These are phyloP conservation scores for Lycaon pictus DNA, from an alignment of 2,113 vertebrate genomes.

Conservation along the genomic window DNA sequence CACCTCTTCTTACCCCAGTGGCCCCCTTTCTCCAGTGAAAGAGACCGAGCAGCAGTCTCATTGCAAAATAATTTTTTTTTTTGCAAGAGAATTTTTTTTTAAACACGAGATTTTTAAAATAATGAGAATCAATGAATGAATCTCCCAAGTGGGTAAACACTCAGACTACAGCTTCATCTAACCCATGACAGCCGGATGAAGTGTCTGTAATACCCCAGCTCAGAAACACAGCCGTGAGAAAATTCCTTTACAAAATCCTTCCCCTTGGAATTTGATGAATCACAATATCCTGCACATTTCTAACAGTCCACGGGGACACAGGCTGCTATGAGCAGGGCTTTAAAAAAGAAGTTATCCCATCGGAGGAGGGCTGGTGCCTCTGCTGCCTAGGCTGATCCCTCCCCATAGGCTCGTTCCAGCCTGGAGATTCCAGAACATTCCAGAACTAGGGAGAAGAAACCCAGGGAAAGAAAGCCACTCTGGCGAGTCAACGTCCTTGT, in stretches of 20 bases:
- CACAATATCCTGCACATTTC: neutral
- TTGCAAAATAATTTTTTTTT: neutral
- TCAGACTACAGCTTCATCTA: neutral
- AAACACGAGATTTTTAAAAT: neutral
- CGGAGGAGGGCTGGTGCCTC: neutral
- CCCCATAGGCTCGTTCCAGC: neutral
- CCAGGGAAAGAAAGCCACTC: neutral
- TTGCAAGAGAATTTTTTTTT: neutral
- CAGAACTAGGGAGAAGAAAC: neutral
- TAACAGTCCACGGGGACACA: neutral
- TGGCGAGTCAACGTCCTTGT: neutral
- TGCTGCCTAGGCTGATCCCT: neutral
- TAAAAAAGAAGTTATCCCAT: neutral
- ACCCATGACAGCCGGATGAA: neutral
- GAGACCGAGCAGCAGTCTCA: neutral
- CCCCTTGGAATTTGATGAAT: neutral
- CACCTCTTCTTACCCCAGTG: neutral
- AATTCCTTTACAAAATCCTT: neutral
- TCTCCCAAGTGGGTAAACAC: slow-evolving; percentile 39
- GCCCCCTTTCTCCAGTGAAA: neutral
- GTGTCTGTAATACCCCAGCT: neutral
- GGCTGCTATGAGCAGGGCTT: neutral
- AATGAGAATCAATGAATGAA: neutral
- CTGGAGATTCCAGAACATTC: slow-evolving; percentile 48
- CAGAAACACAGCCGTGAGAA: neutral